Base-by-base conservation (phyloP, 2,113 vertebrate species). In the Malurus alboscapulatus region DNA sequence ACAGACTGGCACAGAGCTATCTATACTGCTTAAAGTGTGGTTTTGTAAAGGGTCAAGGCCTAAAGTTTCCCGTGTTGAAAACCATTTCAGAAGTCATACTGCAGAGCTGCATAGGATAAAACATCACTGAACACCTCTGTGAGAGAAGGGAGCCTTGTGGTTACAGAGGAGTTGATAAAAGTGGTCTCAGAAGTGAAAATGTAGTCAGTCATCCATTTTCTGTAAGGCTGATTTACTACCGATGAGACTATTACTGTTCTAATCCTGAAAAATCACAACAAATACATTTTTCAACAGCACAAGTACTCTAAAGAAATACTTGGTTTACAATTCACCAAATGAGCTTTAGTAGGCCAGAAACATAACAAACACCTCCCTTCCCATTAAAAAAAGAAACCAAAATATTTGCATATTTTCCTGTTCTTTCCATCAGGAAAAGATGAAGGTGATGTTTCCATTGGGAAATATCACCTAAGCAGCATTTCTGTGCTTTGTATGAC, bases 21-120 rank as follows among this genome's bases (percentile, higher is more conserved):
- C 21, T 45, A 53, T 19, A 68, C 27, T n/a, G 25, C 19, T 45
- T n/a, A 1, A 54, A 58, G 27, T 27, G 25, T 34, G 6, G 3
- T 38, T 5, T 0, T 54, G 4, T 30, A 44, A 54, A 69, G 71
- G 1, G 2, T 12, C 50, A 68, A 0, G 0, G 58, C 17, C 22
- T 48, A n/a, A 65, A 76, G 17, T 36, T 79, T 59, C n/a, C 30
- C 3, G 1, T 18, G 14, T 18, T 61, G 29, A 59, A 58, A 50
- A 77, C 19, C 16, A 18, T 27, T 93, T 45, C 29, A 53, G 21
- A 73, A 68, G 17, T 17, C 48, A 53, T n/a, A 27, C 1, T 32
- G 22, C 44, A 91, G 91, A 82, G 26, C 15, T 54, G 47, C 29
- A 50, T 5, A 71, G 17, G 24, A 84, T 15, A 66, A 85, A 90